A percentile compares a stretch with the other conserved stretches of the same genome.
Evolutionary conservation across 1,140 invertebrate genomes (phyloP).

Genomic region (Plutomurus gul): DNA sequence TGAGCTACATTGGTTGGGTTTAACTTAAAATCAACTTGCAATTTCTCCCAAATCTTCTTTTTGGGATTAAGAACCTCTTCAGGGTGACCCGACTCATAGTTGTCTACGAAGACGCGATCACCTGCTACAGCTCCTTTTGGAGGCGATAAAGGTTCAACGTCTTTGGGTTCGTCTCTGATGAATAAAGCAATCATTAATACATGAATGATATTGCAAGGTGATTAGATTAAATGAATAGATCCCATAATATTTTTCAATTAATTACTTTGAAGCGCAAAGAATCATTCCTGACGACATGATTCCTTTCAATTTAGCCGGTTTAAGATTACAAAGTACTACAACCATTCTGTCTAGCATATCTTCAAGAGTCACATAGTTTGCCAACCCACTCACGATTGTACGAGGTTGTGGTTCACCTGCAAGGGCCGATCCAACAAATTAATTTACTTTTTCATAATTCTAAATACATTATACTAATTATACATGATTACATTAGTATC

Average conservation of each 20-base stretch:
- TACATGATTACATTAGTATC: neutral
- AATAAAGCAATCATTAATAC: slow-evolving; percentile 64
- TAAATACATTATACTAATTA: no score
- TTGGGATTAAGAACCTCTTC: slow-evolving; percentile 87
- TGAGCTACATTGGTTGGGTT: slow-evolving; percentile 72
- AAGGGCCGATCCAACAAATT: no score
- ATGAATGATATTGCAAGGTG: slow-evolving; percentile 77
- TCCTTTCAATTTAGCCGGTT: slow-evolving; percentile 85
- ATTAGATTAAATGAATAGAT: slow-evolving; percentile 79
- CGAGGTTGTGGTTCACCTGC: slow-evolving; percentile 78
- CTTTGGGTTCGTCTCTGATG: slow-evolving; percentile 70
- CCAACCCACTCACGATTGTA: slow-evolving; percentile 74
- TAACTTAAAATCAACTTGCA: slow-evolving; percentile 80
- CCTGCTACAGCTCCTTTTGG: slow-evolving; percentile 80
- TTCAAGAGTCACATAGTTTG: slow-evolving; percentile 76
- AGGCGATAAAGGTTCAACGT: slow-evolving; percentile 79
- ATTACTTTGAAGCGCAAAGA: slow-evolving; percentile 82
- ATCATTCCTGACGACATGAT: slow-evolving; percentile 87
- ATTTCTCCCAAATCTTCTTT: slow-evolving; percentile 92
- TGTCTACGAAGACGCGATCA: slow-evolving; percentile 79
- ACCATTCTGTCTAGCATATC: slow-evolving; percentile 78
- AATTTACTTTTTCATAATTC: no score
- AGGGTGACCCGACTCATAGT: slow-evolving; percentile 74
- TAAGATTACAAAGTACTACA: slow-evolving; percentile 83
- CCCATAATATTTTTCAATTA: slow-evolving; percentile 59